phyloP scores from a whole-genome alignment of 1,140 invertebrate genomes.

The Limonius californicus region DNA sequence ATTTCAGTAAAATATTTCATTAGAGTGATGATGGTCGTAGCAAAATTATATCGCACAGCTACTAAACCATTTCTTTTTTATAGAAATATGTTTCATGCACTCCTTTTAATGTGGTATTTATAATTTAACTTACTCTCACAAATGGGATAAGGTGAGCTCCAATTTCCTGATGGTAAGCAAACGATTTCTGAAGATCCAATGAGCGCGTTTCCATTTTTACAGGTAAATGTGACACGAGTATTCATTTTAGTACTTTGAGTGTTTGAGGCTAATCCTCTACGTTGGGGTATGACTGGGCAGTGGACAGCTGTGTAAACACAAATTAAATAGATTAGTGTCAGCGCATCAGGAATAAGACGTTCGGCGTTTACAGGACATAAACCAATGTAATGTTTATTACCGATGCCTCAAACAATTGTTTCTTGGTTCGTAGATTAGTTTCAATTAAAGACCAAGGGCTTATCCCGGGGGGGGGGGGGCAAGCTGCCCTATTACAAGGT shows the following conservation, averaged over 20 bases:
- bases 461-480: too few species aligned
- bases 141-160: slow-evolving; percentile 73
- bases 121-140: slow-evolving; percentile 74
- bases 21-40: too few species aligned
- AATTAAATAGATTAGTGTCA: slow-evolving; percentile 18
- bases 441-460: too few species aligned
- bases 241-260: slow-evolving; percentile 69
- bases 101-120: background rate
- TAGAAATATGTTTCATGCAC: too few species aligned
- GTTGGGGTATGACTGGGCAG: slow-evolving; percentile 64
- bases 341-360: too few species aligned
- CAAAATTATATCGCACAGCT: too few species aligned
- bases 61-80: too few species aligned
- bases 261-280: slow-evolving; percentile 66
- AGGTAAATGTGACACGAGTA: slow-evolving; percentile 69
- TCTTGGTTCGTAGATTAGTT: too few species aligned
- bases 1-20: background rate
- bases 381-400: too few species aligned
- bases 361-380: too few species aligned
- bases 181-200: slow-evolving; percentile 67
- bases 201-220: slow-evolving; percentile 76
- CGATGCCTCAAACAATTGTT: too few species aligned
- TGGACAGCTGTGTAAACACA: slow-evolving; percentile 58
- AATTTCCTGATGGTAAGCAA: slow-evolving; percentile 78
- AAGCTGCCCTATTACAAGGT: too few species aligned